A percentile compares a stretch with the other conserved stretches of the same genome.
phyloP scores from a whole-genome alignment of 2,797 vertebrate genomes.

The Enteromius afrohamiltoni region DNA sequence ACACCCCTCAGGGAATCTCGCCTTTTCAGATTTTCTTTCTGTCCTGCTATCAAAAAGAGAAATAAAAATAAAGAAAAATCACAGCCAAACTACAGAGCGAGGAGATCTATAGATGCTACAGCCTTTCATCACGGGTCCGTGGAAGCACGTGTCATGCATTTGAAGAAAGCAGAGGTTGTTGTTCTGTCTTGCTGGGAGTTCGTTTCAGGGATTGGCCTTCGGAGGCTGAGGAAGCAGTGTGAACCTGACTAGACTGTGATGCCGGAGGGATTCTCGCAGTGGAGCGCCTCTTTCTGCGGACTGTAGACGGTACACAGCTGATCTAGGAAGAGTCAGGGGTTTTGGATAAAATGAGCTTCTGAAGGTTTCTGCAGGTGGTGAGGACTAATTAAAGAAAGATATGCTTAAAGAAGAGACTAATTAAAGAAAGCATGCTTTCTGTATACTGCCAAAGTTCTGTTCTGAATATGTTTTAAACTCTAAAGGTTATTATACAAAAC shows the following conservation, averaged over 20 bases:
- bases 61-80: constrained; percentile 66
- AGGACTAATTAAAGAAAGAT: neutral
- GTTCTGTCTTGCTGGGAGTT: constrained; percentile 43
- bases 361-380: constrained; percentile 15
- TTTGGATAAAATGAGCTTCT: constrained; percentile 62
- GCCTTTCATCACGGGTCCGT: constrained; percentile 78
- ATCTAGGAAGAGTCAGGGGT: constrained; percentile 25
- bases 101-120: constrained; percentile 69
- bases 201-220: constrained; percentile 1
- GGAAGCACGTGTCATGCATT: constrained; percentile 67
- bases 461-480: neutral
- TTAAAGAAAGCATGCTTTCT: neutral
- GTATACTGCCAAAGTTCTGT: neutral
- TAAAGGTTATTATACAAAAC: neutral
- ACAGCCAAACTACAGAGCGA: constrained; percentile 66
- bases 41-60: constrained; percentile 67
- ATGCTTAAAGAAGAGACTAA: too few species aligned
- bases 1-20: neutral
- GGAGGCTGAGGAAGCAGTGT: neutral
- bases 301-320: constrained; percentile 50
- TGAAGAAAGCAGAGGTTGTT: constrained; percentile 60
- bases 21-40: constrained; percentile 16
- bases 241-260: constrained; percentile 23
- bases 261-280: constrained; percentile 1
- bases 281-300: constrained; percentile 55